Percentiles rank a stretch among this genome's conserved stretches.
Conservation (phyloP, 1,140 invertebrate species). For the Linepithema humile region DNA sequence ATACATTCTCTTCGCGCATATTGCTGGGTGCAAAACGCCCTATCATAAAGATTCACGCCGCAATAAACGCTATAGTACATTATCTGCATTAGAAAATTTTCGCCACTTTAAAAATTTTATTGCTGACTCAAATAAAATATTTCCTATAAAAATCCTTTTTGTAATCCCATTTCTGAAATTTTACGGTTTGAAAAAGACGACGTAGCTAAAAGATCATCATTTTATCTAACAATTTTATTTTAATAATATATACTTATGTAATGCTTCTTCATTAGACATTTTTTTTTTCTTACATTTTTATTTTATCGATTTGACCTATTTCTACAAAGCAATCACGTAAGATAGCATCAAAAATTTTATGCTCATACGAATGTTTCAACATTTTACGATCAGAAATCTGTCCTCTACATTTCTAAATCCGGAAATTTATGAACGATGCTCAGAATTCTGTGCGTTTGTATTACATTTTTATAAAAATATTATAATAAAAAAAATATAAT, state of each 20-base stretch:
- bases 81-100: not conserved
- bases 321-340: not conserved
- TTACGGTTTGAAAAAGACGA: not conserved
- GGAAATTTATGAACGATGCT: not conserved
- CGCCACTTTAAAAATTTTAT: not conserved
- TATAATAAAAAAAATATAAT: not conserved
- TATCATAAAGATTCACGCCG: constrained; percentile 9
- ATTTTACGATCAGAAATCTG: constrained; percentile 46
- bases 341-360: not conserved
- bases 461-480: not conserved
- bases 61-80: constrained; percentile 12
- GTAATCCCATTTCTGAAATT: not conserved
- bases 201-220: not conserved
- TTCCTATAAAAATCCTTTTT: not conserved
- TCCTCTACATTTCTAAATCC: not conserved
- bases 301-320: not conserved
- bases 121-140: not conserved
- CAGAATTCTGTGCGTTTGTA: not conserved
- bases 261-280: not conserved
- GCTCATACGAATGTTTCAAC: not conserved
- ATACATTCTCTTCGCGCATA: not conserved
- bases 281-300: not conserved
- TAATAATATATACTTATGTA: not conserved
- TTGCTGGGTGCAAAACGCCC: not conserved
- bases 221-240: not conserved